Conservation (phyloP, 2,113 vertebrate species). For the Aptenodytes patagonicus region DNA sequence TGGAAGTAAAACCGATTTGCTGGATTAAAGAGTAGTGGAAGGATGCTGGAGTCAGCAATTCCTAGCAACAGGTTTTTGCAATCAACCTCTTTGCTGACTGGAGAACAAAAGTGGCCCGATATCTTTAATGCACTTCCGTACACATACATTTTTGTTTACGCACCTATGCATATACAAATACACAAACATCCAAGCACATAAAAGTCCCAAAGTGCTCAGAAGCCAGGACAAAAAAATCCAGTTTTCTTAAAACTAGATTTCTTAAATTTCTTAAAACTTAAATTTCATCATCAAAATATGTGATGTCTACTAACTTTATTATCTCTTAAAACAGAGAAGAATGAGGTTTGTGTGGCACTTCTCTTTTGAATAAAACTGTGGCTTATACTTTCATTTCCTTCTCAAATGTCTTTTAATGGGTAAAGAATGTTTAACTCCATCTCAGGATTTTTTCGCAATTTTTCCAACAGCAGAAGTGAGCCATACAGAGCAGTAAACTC, state of each 20-base stretch:
- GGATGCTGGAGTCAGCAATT: background rate
- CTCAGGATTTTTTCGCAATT: background rate
- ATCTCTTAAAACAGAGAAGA: background rate
- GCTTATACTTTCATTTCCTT: background rate
- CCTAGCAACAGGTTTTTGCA: background rate
- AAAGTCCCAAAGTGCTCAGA: background rate
- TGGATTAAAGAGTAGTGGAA: background rate
- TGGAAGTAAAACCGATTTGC: background rate
- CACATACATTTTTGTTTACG: accelerated
- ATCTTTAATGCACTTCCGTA: background rate
- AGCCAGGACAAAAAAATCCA: background rate
- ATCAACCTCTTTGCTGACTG: background rate
- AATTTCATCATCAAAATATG: background rate
- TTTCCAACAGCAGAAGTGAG: background rate
- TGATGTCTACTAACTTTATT: background rate
- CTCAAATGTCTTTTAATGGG: background rate
- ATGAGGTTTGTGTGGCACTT: background rate
- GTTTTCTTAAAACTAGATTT: background rate
- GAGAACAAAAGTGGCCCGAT: background rate
- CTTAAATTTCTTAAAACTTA: background rate
- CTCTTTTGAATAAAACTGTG: background rate
- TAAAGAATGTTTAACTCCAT: background rate
- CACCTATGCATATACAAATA: background rate
- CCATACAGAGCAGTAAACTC: background rate
- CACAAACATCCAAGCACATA: background rate